Percentiles rank a stretch among this genome's conserved stretches.
These are phyloP conservation scores for Rhodinocichla rosea DNA, from an alignment of 2,113 vertebrate genomes.

Conservation along the genomic window DNA sequence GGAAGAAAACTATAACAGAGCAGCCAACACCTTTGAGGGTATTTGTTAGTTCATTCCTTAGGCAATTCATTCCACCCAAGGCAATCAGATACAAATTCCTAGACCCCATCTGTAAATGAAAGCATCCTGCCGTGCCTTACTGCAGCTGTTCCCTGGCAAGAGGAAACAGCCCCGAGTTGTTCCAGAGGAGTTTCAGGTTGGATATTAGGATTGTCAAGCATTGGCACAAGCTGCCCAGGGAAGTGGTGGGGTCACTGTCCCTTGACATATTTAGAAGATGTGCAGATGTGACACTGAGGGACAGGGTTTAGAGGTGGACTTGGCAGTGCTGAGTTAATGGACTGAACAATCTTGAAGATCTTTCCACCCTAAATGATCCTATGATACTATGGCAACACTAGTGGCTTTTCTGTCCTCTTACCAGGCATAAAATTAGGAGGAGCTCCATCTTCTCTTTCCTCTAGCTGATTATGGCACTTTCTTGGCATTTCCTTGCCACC, in stretches of 20 bases:
- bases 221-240: not conserved
- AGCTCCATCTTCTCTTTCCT: not conserved
- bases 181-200: not conserved
- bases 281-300: not conserved
- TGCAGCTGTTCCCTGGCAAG: not conserved
- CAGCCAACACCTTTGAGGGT: not conserved
- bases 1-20: not conserved
- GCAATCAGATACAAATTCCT: not conserved
- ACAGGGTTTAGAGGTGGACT: not conserved
- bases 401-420: not conserved
- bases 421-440: not conserved
- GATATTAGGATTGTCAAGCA: not conserved
- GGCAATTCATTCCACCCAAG: not conserved
- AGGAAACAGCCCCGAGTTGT: not conserved
- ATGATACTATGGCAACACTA: not conserved
- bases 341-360: not conserved
- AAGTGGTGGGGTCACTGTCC: accelerated
- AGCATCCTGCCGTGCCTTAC: not conserved
- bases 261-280: not conserved
- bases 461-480: not conserved
- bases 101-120: not conserved
- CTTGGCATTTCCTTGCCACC: not conserved
- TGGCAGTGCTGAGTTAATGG: not conserved
- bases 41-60: not conserved
- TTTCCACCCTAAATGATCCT: not conserved